phyloP scores from a whole-genome alignment of 1,140 invertebrate genomes.

The Pseudobourletiella spinata region DNA sequence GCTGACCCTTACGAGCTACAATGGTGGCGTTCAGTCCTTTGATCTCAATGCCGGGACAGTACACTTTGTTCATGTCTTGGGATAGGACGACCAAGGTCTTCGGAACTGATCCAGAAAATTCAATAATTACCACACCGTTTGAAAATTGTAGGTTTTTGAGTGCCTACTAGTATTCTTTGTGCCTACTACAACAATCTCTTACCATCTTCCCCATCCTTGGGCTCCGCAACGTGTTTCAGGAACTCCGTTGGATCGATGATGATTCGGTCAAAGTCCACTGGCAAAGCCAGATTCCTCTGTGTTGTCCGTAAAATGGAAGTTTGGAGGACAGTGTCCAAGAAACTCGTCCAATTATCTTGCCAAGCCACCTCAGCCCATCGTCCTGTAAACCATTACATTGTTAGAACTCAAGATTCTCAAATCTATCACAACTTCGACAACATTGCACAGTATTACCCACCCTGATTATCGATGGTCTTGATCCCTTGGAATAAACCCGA shows the following conservation, averaged over 20 bases:
- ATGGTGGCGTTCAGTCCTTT: background rate
- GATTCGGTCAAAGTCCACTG: constrained; percentile 71
- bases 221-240: background rate
- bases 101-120: background rate
- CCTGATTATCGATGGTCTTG: constrained; percentile 54
- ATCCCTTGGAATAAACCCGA: constrained; percentile 77
- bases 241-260: constrained; percentile 62
- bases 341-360: constrained; percentile 85
- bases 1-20: constrained; percentile 38
- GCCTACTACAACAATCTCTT: constrained; percentile 54
- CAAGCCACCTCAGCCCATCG: constrained; percentile 60
- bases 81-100: background rate
- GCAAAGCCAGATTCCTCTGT: constrained; percentile 68
- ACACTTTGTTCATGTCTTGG: background rate
- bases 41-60: background rate
- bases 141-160: constrained; percentile 63
- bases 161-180: constrained; percentile 42
- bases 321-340: constrained; percentile 90
- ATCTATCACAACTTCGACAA: too few relatives aligned
- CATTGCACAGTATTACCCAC: too few relatives aligned
- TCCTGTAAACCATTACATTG: too few relatives aligned
- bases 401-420: too few relatives aligned
- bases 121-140: too few relatives aligned
- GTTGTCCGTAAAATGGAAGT: constrained; percentile 70
- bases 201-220: background rate